Conservation (phyloP, 2,797 vertebrate species). For the Netta rufina region DNA sequence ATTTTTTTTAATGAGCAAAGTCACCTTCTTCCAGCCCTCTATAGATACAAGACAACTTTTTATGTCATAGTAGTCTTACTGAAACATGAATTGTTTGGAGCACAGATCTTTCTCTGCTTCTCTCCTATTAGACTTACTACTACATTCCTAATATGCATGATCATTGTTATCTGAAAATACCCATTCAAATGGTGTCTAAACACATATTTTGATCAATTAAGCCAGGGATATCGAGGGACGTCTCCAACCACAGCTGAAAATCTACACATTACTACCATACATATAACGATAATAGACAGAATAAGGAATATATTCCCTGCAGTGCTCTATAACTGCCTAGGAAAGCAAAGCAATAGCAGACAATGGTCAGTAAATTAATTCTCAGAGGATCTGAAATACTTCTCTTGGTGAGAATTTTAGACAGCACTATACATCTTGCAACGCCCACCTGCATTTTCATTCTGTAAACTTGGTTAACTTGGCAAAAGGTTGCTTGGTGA, state of each 20-base stretch:
- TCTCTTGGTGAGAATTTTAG: neutral
- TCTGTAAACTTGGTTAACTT: neutral
- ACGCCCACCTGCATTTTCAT: neutral
- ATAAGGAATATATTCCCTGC: neutral
- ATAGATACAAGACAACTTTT: neutral
- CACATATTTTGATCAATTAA: neutral
- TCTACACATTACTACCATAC: neutral
- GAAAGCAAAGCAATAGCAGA: conserved; percentile 15
- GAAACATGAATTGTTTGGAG: neutral
- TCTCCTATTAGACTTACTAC: neutral
- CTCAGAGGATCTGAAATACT: conserved; percentile 10
- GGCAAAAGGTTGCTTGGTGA: neutral
- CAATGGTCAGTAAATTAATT: conserved; percentile 1
- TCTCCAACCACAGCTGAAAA: neutral
- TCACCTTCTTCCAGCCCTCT: neutral
- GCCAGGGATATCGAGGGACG: neutral
- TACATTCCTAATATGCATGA: neutral
- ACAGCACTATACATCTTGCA: conserved; percentile 3
- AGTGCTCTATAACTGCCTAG: neutral
- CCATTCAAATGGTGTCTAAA: neutral
- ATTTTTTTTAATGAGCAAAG: neutral
- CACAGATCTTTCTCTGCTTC: neutral
- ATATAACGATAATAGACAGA: neutral
- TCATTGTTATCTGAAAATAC: neutral
- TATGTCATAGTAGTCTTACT: neutral